These are phyloP conservation scores for Mormyrus iriodes DNA, from an alignment of 2,113 vertebrate species.

Conservation along the genomic window DNA sequence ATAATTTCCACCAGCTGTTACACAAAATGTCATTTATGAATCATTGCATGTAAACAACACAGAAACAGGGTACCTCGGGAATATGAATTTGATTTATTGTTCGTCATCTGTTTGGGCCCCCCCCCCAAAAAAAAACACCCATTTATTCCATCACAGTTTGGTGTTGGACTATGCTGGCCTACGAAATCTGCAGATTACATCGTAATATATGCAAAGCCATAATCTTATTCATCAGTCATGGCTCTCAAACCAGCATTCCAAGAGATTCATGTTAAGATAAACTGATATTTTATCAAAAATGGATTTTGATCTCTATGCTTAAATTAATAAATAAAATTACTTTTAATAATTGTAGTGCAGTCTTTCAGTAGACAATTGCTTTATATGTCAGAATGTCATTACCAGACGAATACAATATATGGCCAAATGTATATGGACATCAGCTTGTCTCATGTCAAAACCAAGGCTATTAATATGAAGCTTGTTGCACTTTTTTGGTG, in stretches of 20 bases:
- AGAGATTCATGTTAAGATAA: slow-evolving; percentile 11
- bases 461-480: background rate
- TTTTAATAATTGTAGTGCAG: background rate
- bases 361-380: background rate
- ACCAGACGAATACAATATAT: background rate
- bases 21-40: slow-evolving; percentile 13
- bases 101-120: background rate
- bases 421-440: background rate
- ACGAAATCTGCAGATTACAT: slow-evolving; percentile 18
- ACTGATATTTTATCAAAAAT: slow-evolving; percentile 22
- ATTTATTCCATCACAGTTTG: slow-evolving; percentile 4
- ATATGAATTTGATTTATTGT: slow-evolving; percentile 15
- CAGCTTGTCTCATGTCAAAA: background rate
- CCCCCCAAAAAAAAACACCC: background rate
- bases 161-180: background rate
- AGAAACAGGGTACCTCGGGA: background rate
- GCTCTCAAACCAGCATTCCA: slow-evolving; percentile 8
- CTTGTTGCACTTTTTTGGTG: background rate
- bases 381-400: background rate
- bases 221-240: slow-evolving; percentile 23
- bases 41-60: slow-evolving; percentile 10
- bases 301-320: background rate
- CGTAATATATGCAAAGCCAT: slow-evolving; percentile 17
- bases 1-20: slow-evolving; percentile 2
- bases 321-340: slow-evolving; percentile 18